A percentile compares a stretch with the other conserved stretches of the same genome.
phyloP scores from a whole-genome alignment of 2,113 vertebrate genomes.

The Carettochelys insculpta region DNA sequence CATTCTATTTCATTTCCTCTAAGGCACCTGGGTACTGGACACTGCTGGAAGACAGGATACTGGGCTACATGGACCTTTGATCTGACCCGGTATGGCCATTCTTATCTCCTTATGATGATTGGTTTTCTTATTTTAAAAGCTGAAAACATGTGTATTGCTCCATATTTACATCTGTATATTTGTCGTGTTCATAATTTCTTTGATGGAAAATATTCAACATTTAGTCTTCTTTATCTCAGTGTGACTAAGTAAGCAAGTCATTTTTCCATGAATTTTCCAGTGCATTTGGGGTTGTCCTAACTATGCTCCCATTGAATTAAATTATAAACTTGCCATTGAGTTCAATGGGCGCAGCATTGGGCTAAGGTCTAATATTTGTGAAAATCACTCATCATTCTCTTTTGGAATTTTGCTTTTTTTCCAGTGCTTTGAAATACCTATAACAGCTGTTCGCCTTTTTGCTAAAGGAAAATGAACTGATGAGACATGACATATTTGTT shows the following conservation, averaged over 20 bases:
- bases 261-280: not conserved
- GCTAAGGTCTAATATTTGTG: not conserved
- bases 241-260: not conserved
- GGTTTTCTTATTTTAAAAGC: not conserved
- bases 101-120: not conserved
- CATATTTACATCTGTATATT: not conserved
- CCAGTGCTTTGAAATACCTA: not conserved
- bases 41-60: too few relatives aligned
- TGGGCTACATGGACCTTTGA: too few relatives aligned
- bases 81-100: too few relatives aligned
- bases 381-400: not conserved
- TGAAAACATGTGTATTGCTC: not conserved
- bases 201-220: not conserved
- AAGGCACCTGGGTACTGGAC: too few relatives aligned
- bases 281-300: not conserved
- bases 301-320: not conserved
- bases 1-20: too few relatives aligned
- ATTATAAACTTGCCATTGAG: not conserved
- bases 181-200: not conserved
- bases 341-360: not conserved
- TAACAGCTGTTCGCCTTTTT: not conserved
- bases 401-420: not conserved
- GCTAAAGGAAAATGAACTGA: not conserved
- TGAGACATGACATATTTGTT: not conserved
- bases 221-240: not conserved